Percentiles rank a stretch among this genome's conserved stretches.
Evolutionary conservation across 2,888 invertebrate species (phyloP).

Genomic region (Marasmarcha lunaedactyla): DNA sequence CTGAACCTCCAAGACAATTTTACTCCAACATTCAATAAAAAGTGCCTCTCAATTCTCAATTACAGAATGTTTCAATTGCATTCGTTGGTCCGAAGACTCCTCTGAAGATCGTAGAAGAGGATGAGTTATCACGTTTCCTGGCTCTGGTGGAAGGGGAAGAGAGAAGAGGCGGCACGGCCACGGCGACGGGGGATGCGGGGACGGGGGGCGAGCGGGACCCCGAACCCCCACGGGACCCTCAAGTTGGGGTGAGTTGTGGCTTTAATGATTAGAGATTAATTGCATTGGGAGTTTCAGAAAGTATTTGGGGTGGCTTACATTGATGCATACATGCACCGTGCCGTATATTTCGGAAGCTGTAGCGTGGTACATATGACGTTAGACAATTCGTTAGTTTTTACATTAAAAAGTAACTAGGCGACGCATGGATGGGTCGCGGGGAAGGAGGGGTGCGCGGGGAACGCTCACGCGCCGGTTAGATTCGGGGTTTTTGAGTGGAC

Average conservation of each 20-base stretch:
- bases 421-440: too few relatives aligned
- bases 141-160: slow-evolving; percentile 60
- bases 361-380: too few relatives aligned
- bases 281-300: neutral
- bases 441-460: too few relatives aligned
- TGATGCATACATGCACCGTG: too few relatives aligned
- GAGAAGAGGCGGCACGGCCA: slow-evolving; percentile 41
- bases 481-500: too few relatives aligned
- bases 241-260: slow-evolving; percentile 28
- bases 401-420: too few relatives aligned
- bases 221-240: slow-evolving; percentile 28
- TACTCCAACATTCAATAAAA: too few relatives aligned
- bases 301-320: too few relatives aligned
- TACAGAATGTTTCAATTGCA: slow-evolving; percentile 91
- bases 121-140: slow-evolving; percentile 62
- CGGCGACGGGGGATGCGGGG: slow-evolving; percentile 41
- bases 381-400: too few relatives aligned
- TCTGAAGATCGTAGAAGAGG: slow-evolving; percentile 85
- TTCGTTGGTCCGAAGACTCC: slow-evolving; percentile 88
- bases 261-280: neutral
- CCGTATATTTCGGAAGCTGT: too few relatives aligned
- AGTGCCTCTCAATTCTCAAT: slow-evolving; percentile 6
- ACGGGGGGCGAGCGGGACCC: slow-evolving; percentile 20
- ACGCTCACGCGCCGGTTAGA: too few relatives aligned
- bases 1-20: too few relatives aligned